Percentiles rank a stretch among this genome's conserved stretches.
Evolutionary conservation across 2,113 vertebrate genomes (phyloP).

Genomic region (Urocynchramus pylzowi): DNA sequence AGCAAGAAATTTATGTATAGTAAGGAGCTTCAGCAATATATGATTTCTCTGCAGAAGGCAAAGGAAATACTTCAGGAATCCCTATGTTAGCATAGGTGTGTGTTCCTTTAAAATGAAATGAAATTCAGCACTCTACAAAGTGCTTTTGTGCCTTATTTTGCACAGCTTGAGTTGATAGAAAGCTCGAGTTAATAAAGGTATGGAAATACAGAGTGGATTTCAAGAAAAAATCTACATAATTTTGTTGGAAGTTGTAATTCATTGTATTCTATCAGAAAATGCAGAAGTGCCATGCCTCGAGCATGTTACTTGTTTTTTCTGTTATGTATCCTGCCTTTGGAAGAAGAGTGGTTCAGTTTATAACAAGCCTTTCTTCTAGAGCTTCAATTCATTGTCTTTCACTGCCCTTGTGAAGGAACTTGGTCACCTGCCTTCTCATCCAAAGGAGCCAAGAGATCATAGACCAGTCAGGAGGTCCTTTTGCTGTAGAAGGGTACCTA

Average conservation of each 20-base stretch:
- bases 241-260: neutral
- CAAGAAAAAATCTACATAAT: neutral
- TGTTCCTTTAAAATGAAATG: neutral
- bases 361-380: neutral
- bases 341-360: neutral
- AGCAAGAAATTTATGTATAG: neutral
- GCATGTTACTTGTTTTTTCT: neutral
- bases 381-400: neutral
- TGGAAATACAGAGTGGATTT: neutral
- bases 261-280: neutral
- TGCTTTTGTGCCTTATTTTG: neutral
- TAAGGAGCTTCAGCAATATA: neutral
- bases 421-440: neutral
- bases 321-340: neutral
- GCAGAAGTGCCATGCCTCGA: rapidly evolving
- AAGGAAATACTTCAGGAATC: neutral
- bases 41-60: neutral
- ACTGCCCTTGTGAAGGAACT: neutral
- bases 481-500: neutral
- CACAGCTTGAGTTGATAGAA: neutral
- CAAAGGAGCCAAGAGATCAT: neutral
- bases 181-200: neutral
- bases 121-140: neutral
- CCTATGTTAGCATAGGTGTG: neutral
- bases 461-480: neutral